A percentile compares a stretch with the other conserved stretches of the same genome.
Evolutionary conservation across 2,113 vertebrate species (phyloP).

Genomic region (Phylloscopus trochiloides): DNA sequence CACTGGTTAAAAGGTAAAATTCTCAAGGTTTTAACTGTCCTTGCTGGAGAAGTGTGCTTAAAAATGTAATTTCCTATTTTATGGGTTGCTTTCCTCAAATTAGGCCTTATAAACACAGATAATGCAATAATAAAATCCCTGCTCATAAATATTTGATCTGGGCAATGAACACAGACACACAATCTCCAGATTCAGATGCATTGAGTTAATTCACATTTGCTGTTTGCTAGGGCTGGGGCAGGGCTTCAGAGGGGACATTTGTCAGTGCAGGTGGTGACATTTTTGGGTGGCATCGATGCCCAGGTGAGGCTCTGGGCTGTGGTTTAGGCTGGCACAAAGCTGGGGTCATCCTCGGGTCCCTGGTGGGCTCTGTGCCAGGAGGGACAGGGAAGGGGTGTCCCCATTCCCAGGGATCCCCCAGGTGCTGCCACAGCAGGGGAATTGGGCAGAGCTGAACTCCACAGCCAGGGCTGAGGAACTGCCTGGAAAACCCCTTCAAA

Average conservation of each 20-base stretch:
- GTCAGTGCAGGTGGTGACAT: neutral
- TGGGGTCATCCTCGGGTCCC: neutral
- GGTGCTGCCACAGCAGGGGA: neutral
- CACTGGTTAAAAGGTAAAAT: neutral
- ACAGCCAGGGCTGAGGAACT: neutral
- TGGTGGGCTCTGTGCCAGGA: neutral
- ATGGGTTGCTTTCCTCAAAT: neutral
- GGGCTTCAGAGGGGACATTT: neutral
- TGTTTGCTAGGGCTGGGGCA: neutral
- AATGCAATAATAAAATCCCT: neutral
- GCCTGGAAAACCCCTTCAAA: neutral
- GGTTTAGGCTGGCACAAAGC: neutral
- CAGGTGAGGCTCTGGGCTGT: neutral
- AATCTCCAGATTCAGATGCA: neutral
- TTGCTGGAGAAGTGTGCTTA: neutral
- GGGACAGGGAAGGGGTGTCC: neutral
- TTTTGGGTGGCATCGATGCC: neutral
- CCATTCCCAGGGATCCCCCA: neutral
- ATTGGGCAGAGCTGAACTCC: neutral
- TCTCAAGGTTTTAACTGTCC: neutral
- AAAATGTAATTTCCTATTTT: neutral
- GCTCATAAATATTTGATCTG: slow-evolving; percentile 24
- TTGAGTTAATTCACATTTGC: neutral
- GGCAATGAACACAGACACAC: neutral
- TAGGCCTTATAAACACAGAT: neutral